phyloP scores from a whole-genome alignment of 2,888 invertebrate species.

The Lithophane socia region DNA sequence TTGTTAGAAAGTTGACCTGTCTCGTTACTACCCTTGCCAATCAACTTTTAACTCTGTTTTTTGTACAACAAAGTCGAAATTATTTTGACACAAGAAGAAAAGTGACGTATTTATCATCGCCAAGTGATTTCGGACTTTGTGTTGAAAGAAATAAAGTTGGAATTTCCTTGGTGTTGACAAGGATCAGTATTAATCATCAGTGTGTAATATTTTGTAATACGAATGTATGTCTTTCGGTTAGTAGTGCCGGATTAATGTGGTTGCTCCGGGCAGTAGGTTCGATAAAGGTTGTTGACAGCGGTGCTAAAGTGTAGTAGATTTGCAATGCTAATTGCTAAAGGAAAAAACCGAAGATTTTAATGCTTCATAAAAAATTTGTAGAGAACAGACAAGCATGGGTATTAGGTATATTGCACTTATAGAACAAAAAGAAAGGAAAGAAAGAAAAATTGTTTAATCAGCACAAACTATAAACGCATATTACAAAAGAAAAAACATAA shows the following conservation, averaged over 20 bases:
- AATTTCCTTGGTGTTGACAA: slow-evolving; percentile 35
- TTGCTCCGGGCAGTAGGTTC: slow-evolving; percentile 50
- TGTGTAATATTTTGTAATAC: slow-evolving; percentile 77
- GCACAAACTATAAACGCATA: too few relatives aligned
- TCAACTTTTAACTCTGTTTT: slow-evolving; percentile 45
- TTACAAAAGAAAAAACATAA: too few relatives aligned
- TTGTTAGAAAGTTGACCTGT: slow-evolving; percentile 75
- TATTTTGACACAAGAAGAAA: slow-evolving; percentile 3
- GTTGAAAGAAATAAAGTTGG: neutral
- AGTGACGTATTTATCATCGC: slow-evolving; percentile 33
- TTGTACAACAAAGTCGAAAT: slow-evolving; percentile 22
- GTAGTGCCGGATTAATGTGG: slow-evolving; percentile 71
- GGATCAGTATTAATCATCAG: slow-evolving; percentile 67
- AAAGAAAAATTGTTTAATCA: too few relatives aligned
- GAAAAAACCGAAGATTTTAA: neutral
- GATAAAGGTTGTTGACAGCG: slow-evolving; percentile 64
- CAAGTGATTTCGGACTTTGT: slow-evolving; percentile 49
- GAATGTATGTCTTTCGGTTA: slow-evolving; percentile 84
- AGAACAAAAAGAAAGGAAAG: too few relatives aligned
- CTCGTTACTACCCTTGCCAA: slow-evolving; percentile 14
- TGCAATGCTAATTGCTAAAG: neutral
- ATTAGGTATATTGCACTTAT: neutral
- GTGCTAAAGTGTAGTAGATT: slow-evolving; percentile 25
- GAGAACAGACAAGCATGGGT: too few relatives aligned
- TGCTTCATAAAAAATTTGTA: neutral